Evolutionary conservation across 2,797 vertebrate genomes (phyloP), one percentile per base, ranked within the genome.

Genomic region (Acomys russatus): DNA sequence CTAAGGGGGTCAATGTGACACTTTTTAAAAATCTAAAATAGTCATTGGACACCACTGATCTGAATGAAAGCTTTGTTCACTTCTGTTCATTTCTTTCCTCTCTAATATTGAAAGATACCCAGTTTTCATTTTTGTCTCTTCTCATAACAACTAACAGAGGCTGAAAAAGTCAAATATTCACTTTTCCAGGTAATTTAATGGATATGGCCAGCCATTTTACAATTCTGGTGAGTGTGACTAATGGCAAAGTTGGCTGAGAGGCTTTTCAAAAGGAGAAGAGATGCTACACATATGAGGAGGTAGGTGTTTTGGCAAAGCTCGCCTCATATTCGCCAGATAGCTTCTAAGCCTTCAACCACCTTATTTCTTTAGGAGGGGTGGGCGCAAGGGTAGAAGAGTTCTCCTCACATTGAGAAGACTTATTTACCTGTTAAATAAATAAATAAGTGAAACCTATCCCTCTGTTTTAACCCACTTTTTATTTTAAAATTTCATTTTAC

Each of bases 131-230:
- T 28, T 74, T 11, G 12, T 3, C 59, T 9, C 86, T 85, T 83
- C 54, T 49, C 33, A 71, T 80, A 76, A 85, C 35, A 91, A 44
- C 35, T 64, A 11, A 28, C 0, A 77, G 77, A 73, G 30, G 14
- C 76, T 92, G 22, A 30, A 87, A 85, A 96, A 92, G 64, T 94
- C 59, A 86, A 14, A 79, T 54, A 83, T 78, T 91, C 18, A n/a
- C 17, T 83, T 92, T 49, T 79, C 44, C 0, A 30, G 38, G 80
- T 95, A 88, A 70, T 38, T 17, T 92, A 82, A 74, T 23, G 25
- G 6, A 14, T 11, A 80, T 84, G 10, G 91, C 49, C 76, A 78
- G 44, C 18, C 70, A 76, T 94, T 94, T 94, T 68, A 90, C 86
- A 56, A 86, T 66, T 92, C 38, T 91, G 74, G 68, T 35, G n/a